Evolutionary conservation across 2,888 invertebrate species (phyloP).

Genomic region (Oasisia sp.): DNA sequence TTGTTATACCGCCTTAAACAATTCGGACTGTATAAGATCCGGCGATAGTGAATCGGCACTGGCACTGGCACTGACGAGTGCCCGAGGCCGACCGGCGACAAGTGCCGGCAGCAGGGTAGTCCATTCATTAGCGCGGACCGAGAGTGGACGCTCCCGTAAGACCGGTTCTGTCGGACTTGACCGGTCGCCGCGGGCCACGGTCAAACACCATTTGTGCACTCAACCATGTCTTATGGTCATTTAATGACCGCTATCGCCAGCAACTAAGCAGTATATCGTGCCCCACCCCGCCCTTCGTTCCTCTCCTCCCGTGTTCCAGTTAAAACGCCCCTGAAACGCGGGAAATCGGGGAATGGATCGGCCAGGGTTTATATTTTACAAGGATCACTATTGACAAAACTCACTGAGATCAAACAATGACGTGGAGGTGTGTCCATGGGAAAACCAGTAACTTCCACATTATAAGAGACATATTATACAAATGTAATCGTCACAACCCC

Average conservation of each 20-base stretch:
- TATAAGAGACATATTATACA: background rate
- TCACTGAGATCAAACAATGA: background rate
- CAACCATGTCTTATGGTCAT: constrained; percentile 3
- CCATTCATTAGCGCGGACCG: background rate
- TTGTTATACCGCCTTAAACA: background rate
- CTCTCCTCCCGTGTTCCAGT: background rate
- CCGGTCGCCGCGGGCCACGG: background rate
- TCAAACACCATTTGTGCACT: background rate
- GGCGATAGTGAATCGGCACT: background rate
- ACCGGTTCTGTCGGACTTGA: background rate
- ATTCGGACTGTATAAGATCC: background rate
- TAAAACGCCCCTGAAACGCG: background rate
- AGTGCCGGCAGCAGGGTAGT: background rate
- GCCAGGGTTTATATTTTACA: background rate
- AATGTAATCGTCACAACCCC: background rate
- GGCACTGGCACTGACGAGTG: background rate
- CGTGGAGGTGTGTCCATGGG: no score
- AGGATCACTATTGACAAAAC: background rate
- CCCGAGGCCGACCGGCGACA: background rate
- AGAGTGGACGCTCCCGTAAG: background rate
- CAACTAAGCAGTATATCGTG: background rate
- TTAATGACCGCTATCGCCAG: background rate
- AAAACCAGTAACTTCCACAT: no score
- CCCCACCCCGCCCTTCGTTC: background rate
- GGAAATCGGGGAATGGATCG: background rate